Conservation (phyloP, 2,888 invertebrate species). For the Lymantria monacha region DNA sequence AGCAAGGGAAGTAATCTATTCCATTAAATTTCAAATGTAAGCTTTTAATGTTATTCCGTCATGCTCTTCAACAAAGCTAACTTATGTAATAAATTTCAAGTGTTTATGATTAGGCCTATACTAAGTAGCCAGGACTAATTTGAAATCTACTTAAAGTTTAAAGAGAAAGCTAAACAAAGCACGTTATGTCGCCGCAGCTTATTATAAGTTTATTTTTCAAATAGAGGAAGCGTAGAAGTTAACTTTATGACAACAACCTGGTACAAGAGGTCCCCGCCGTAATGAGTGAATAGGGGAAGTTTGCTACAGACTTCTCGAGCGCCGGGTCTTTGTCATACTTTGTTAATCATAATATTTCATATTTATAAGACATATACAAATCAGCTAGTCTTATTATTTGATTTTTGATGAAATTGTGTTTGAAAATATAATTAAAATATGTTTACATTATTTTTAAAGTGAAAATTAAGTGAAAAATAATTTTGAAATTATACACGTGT, state of each 20-base stretch:
- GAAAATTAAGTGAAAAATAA: no score
- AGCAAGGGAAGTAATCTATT: no score
- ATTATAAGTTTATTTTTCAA: conserved; percentile 54
- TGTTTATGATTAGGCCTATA: conserved; percentile 16
- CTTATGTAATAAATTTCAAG: not conserved
- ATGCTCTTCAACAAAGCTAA: no score
- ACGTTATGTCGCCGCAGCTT: conserved; percentile 41
- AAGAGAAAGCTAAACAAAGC: conserved; percentile 35
- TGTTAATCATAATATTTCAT: conserved; percentile 22
- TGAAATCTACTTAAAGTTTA: conserved; percentile 27
- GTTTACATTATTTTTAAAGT: no score
- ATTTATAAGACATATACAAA: not conserved
- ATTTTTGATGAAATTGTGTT: no score
- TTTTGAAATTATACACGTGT: no score
- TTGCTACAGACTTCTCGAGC: conserved; percentile 21
- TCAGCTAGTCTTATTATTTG: no score
- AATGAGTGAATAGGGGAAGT: conserved; percentile 42
- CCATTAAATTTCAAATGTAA: no score
- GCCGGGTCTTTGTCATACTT: conserved; percentile 17
- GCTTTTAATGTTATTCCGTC: no score
- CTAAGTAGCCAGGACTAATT: conserved; percentile 13
- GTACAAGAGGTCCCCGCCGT: conserved; percentile 37
- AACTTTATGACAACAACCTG: conserved; percentile 54
- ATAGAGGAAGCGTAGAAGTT: conserved; percentile 43
- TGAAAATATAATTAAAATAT: no score